Evolutionary conservation across 1,140 invertebrate species (phyloP), one percentile per base, ranked within the genome.

Genomic region (Atta texana): DNA sequence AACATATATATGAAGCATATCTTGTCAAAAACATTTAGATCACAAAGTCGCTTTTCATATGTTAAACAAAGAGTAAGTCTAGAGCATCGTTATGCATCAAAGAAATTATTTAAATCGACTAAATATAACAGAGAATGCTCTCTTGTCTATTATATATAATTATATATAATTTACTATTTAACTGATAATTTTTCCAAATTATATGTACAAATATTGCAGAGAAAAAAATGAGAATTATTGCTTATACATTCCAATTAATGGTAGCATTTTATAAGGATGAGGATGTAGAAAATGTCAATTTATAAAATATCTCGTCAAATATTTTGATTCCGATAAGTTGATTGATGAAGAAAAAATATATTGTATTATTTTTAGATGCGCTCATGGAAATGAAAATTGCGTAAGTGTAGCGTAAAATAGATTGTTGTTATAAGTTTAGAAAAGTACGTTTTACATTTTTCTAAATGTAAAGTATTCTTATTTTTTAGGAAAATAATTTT

Each of bases 41-140:
- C 55, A 84, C 57, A 75, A 82, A 74, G 31, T 75, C 24, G 80
- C 80, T 84, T 84, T 84, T 84, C 74, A 61, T 84, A 84, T 84
- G 71, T 84, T 84, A 61, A 49, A 44, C 34, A 68, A 84, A 75
- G 53, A 59, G 21, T 82, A 59, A 72, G 24, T 82, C 24, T 84
- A 84, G 28, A 84, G 12, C 24, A 75, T 61, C 28, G 68, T 84
- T 74, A 59, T 12, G 24, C 55, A 8, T 21, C 31, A 74, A 61
- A 75, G 14, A 84, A 84, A 75, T 84, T 18, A 84, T 75, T 74
- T 84, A 75, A 81, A 10, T 44, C 14, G 2, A 18, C 31, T 55
- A 80, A 55, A 55, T 39, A 53, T 21, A 34, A 34, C 39, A 61
- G 71, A 34, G 8, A 82, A n/a, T 53, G 55, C 18, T 84, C n/a